phyloP scores from a whole-genome alignment of 1,140 invertebrate species.

The Babylonia areolata region DNA sequence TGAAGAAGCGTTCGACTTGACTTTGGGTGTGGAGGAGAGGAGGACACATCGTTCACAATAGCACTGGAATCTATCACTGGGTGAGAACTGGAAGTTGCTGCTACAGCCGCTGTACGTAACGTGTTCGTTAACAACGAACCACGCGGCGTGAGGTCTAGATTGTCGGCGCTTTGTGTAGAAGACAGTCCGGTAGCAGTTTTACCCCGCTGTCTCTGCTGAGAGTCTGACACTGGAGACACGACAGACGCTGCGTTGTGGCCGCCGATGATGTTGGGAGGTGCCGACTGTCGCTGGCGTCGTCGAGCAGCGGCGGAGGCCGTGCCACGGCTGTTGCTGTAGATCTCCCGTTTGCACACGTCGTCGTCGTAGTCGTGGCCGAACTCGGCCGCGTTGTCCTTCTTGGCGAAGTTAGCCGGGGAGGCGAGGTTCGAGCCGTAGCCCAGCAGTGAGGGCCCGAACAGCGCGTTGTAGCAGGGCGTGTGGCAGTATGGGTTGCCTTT shows the following conservation, averaged over 20 bases:
- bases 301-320: not conserved
- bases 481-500: slow-evolving; percentile 71
- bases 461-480: slow-evolving; percentile 68
- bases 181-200: too few species aligned
- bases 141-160: not conserved
- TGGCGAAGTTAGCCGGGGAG: slow-evolving; percentile 87
- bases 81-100: not conserved
- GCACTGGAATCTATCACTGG: not conserved
- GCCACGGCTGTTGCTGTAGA: slow-evolving; percentile 40
- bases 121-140: too few species aligned
- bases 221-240: not conserved
- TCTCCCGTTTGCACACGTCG: slow-evolving; percentile 44
- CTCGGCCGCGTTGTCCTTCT: slow-evolving; percentile 29
- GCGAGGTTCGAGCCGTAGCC: slow-evolving; percentile 91
- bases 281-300: slow-evolving; percentile 29
- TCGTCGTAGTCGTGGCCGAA: slow-evolving; percentile 35
- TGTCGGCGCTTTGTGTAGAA: not conserved
- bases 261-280: not conserved
- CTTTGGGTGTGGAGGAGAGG: not conserved
- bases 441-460: slow-evolving; percentile 81
- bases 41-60: not conserved
- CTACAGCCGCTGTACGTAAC: too few species aligned
- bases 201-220: too few species aligned
- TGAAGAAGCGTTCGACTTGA: not conserved
- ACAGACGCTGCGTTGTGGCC: not conserved